Base-by-base conservation (phyloP, 2,888 invertebrate species). In the Drosophila vallismaia region DNA sequence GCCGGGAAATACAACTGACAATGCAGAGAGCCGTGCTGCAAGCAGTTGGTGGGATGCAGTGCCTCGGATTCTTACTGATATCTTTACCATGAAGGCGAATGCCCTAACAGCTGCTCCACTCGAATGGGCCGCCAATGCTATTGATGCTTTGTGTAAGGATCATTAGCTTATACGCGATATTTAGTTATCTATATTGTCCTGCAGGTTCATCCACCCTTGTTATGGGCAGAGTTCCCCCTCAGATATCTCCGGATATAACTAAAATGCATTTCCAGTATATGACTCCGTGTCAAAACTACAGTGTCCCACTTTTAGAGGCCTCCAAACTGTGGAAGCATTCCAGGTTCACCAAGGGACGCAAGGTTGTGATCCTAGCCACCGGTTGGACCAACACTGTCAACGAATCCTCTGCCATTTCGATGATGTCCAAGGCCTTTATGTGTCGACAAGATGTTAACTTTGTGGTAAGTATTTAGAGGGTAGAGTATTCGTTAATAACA, bases 331-430 rank as follows among this genome's bases (percentile, higher is more conserved):
- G 90, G 91, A 57, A 58, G 6, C 86, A 87, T 68, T 78, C 86
- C 3, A 72, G 74, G 46, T 91, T 91, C 52, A 83, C 89, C 42
- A 63, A 68, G 7, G 71, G 67, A 14, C 82, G 84, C 14, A 89
- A 90, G 69, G 76, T 89, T 2, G 89, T 90, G 0, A 85, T 91
- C 7, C 55, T 91, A 26, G 89, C 91, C 4, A 91, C 92, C 0
- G 91, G 91, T 8, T 91, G 92, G 92, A 88, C 79, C 3, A 90
- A 89, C 24, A 89, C 90, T 3, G 79, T 91, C 0, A 88, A 88
- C 52, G 79, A 81, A 51, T 79, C 88, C 9, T 67, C 73, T 3
- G 71, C 79, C 6, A 81, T 91, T 56, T 63, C 76, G 4, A 79
- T 76, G 57, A 72, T 91, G 19, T 88, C 87, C 7, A 74, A 83